Evolutionary conservation across 2,888 invertebrate species (phyloP).

Genomic region (Malthinus flaveolus): DNA sequence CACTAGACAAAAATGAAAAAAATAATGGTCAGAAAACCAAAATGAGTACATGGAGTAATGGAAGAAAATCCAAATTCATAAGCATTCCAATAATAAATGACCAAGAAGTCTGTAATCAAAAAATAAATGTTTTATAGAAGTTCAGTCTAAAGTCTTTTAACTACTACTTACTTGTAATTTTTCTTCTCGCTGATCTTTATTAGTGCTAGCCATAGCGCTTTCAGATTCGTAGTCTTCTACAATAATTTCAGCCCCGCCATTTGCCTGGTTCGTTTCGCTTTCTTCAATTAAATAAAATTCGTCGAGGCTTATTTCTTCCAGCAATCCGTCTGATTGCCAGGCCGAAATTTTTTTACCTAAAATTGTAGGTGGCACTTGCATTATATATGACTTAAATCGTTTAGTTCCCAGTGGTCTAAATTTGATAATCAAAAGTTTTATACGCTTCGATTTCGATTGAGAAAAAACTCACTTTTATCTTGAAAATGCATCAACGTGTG

Average conservation of each 20-base stretch:
- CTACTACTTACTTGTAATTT: constrained; percentile 73
- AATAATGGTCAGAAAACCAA: too few species aligned
- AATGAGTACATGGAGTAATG: too few species aligned
- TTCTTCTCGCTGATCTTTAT: constrained; percentile 92
- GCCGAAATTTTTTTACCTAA: constrained; percentile 85
- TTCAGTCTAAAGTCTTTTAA: background rate
- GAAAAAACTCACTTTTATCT: constrained; percentile 65
- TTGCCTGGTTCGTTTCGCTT: constrained; percentile 58
- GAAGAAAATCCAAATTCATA: constrained; percentile 89
- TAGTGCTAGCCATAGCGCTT: constrained; percentile 92
- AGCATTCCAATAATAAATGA: constrained; percentile 97
- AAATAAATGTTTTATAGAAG: too few species aligned
- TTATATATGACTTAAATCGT: constrained; percentile 80
- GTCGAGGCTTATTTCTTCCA: constrained; percentile 77
- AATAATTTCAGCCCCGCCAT: constrained; percentile 63
- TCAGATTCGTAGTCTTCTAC: constrained; percentile 90
- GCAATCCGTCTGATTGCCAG: constrained; percentile 92
- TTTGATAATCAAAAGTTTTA: background rate
- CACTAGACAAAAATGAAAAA: too few species aligned
- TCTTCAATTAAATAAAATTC: constrained; percentile 74
- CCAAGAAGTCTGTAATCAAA: constrained; percentile 86
- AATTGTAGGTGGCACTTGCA: constrained; percentile 86
- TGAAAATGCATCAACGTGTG: constrained; percentile 92
- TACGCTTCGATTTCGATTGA: too few species aligned
- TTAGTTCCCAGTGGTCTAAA: constrained; percentile 69